phyloP scores from a whole-genome alignment of 1,140 invertebrate species.

The Neodiprion virginianus region DNA sequence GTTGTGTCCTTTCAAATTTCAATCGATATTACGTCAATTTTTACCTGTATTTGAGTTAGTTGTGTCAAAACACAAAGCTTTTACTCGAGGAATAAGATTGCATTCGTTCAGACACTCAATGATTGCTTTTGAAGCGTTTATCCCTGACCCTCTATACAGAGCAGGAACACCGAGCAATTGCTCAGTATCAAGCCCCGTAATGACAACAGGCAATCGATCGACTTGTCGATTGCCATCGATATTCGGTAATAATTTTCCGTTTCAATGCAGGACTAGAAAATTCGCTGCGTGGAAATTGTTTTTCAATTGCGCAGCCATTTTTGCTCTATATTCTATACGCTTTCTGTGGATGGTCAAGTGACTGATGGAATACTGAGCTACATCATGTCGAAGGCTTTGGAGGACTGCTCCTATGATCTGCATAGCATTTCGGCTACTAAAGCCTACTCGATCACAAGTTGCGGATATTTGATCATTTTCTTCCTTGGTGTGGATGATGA shows the following conservation, averaged over 20 bases:
- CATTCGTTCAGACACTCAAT: conserved; percentile 21
- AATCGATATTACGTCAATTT: no score
- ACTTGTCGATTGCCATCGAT: not conserved
- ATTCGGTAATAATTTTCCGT: not conserved
- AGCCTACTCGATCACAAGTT: not conserved
- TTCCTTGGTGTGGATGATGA: not conserved
- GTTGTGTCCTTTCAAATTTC: no score
- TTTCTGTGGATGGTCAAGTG: not conserved
- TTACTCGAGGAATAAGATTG: conserved; percentile 32
- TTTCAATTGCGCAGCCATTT: conserved; percentile 15
- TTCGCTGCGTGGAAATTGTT: not conserved
- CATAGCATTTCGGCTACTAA: conserved; percentile 1
- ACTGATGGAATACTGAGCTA: not conserved
- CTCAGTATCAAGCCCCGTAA: conserved; percentile 14
- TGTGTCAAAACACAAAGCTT: conserved; percentile 46
- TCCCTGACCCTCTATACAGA: conserved; percentile 13
- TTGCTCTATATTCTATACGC: conserved; percentile 8
- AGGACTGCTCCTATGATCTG: not conserved
- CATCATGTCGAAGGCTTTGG: not conserved
- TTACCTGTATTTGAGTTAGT: conserved; percentile 37
- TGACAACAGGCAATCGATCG: conserved; percentile 16
- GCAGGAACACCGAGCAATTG: conserved; percentile 20
- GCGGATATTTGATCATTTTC: conserved; percentile 11
- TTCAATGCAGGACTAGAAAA: not conserved
- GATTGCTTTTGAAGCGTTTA: conserved; percentile 19